Percentiles rank a stretch among this genome's conserved stretches.
Conservation (phyloP, 2,888 invertebrate genomes). For the Homarus gammarus region DNA sequence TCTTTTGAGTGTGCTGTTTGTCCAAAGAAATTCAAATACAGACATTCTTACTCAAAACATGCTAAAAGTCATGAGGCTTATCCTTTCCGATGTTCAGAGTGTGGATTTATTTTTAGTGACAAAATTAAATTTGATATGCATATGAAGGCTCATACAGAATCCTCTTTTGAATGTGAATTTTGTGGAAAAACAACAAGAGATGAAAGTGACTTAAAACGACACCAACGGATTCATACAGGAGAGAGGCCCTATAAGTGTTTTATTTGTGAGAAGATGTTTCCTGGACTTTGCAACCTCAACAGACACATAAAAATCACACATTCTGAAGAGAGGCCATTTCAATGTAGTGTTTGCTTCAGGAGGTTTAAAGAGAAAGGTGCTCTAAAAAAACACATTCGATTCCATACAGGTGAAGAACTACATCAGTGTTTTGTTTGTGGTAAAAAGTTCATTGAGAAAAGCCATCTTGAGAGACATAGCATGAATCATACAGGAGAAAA, state of each 20-base stretch:
- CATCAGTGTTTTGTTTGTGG: conserved; percentile 2
- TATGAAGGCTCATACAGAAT: not conserved
- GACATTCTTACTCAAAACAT: no score
- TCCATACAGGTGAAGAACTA: not conserved
- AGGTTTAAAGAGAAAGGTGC: conserved; percentile 6
- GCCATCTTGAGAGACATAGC: not conserved
- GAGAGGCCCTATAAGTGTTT: conserved; percentile 7
- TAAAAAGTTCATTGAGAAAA: not conserved
- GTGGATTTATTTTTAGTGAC: not conserved
- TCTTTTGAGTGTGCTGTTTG: not conserved
- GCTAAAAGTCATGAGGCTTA: no score
- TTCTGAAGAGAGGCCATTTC: conserved; percentile 3
- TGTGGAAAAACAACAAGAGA: not conserved
- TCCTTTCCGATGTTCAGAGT: not conserved
- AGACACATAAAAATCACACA: not conserved
- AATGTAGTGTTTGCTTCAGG: not conserved
- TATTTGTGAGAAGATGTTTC: not conserved
- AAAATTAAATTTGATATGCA: not conserved
- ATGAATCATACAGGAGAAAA: conserved; percentile 7
- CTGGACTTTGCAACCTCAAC: not conserved
- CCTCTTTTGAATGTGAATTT: not conserved
- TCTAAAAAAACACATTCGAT: not conserved
- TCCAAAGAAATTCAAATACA: not conserved
- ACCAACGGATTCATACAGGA: not conserved
- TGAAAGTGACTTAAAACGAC: not conserved